Evolutionary conservation across 2,888 invertebrate genomes (phyloP), one percentile per base, ranked within the genome.

Genomic region (Synergus laeviventris): DNA sequence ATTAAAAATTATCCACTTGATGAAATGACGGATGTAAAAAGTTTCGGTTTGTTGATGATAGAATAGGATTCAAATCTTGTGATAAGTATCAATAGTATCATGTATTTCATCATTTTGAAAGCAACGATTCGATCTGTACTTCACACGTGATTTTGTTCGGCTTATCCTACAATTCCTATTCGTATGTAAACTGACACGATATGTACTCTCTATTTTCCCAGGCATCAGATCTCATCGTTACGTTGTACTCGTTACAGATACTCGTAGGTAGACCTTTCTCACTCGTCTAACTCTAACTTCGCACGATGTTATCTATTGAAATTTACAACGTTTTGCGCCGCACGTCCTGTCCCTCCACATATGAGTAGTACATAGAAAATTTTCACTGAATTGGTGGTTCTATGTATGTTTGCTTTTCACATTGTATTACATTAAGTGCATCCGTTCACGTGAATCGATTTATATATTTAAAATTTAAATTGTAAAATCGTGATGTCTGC

Each of bases 321-420:
- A 81, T 81, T 81, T 80, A 81, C 80, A 81, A 80, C 80, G 78
- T 80, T 81, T 81, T 79, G 77, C 62, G 77, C 79, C 77, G 78
- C 79, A 80, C 80, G 81, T 80, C 78, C 78, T 76, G 78, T 78
- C 80, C 79, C 76, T 66, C 21, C 8, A 66, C 18, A 54, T 18
- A 54, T n/a, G 42, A 42, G 14, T 54, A 5, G 16, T 42, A 3
- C 16, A 45, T 5, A 16, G 16, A 45, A 14, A 5, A 16, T 45
- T 45, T 45, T 45, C 16, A 45, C 54, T 18, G n/a, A 54, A 54
- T 56, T 21, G 11, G 18, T 21, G 0, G n/a, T n/a, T n/a, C n/a
- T n/a, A n/a, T n/a, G 14, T 11, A 21, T 42, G 16, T 16, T 45
- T 66, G 3, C 12, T 21, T 42, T 45, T 45, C 21, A 39, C 39